Conservation (phyloP, 2,888 invertebrate species). For the Trichopoda pennipes region DNA sequence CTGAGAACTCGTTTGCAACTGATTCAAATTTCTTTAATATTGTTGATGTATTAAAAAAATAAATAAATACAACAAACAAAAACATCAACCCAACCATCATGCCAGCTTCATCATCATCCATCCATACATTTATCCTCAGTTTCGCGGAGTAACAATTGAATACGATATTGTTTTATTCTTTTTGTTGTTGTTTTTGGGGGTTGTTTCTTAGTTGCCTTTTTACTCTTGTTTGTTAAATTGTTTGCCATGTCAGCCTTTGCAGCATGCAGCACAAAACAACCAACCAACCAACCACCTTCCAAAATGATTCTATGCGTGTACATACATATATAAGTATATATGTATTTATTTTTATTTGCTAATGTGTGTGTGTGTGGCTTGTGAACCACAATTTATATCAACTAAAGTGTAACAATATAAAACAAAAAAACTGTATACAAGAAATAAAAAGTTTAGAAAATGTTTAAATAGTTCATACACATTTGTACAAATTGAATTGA, state of each 20-base stretch:
- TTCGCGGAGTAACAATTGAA: slow-evolving; percentile 69
- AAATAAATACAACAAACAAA: slow-evolving; percentile 41
- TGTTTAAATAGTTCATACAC: slow-evolving; percentile 28
- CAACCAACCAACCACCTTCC: slow-evolving; percentile 63
- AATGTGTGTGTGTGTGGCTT: slow-evolving; percentile 8
- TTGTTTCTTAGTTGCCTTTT: slow-evolving; percentile 54
- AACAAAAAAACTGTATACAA: slow-evolving; percentile 1
- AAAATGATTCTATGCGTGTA: slow-evolving; percentile 13
- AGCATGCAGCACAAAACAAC: slow-evolving; percentile 38
- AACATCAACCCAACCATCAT: slow-evolving; percentile 48
- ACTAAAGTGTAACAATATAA: slow-evolving; percentile 59
- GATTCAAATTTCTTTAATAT: slow-evolving; percentile 77
- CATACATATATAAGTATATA: slow-evolving; percentile 10
- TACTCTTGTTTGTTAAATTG: slow-evolving; percentile 40
- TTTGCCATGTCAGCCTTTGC: slow-evolving; percentile 26
- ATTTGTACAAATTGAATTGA: slow-evolving; percentile 5
- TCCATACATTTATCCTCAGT: slow-evolving; percentile 25
- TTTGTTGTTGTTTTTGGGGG: slow-evolving; percentile 60
- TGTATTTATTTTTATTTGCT: not conserved
- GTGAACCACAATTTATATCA: slow-evolving; percentile 46
- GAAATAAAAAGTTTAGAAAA: slow-evolving; percentile 28
- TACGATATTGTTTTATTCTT: slow-evolving; percentile 48
- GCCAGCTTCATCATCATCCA: slow-evolving; percentile 43
- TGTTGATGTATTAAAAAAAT: slow-evolving; percentile 64
- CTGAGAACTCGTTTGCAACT: slow-evolving; percentile 81